Percentiles rank a stretch among this genome's conserved stretches.
These are phyloP conservation scores for Drosophila cracens DNA, from an alignment of 2,888 invertebrate species.

Conservation along the genomic window DNA sequence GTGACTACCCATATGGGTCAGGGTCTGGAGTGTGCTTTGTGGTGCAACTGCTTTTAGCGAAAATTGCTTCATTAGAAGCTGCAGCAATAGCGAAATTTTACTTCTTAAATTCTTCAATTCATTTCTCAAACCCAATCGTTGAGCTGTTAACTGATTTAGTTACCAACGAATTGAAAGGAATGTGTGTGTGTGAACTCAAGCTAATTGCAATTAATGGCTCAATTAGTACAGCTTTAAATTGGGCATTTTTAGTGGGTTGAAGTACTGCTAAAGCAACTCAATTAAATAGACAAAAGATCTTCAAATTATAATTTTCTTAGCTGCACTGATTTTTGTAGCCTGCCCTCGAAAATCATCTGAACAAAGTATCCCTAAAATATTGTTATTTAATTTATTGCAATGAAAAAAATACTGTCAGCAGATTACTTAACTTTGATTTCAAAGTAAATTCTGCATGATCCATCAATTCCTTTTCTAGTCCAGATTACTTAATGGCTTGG, in stretches of 20 bases:
- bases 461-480: neutral
- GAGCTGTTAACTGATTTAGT: slow-evolving; percentile 53
- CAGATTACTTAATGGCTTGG: neutral
- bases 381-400: neutral
- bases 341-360: neutral
- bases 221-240: slow-evolving; percentile 17
- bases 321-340: neutral
- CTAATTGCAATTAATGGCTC: slow-evolving; percentile 26
- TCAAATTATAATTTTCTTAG: accelerated
- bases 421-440: neutral
- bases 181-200: neutral
- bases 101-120: slow-evolving; percentile 24
- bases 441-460: neutral
- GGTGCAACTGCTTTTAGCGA: slow-evolving; percentile 73
- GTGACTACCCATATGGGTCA: neutral
- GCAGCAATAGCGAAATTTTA: slow-evolving; percentile 48
- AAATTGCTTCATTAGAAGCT: slow-evolving; percentile 77
- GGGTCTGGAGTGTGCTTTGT: slow-evolving; percentile 22
- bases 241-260: no score
- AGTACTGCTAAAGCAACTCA: neutral
- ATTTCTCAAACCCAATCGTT: slow-evolving; percentile 13
- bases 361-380: neutral
- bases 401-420: neutral
- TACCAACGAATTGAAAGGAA: slow-evolving; percentile 33
- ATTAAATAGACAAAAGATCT: neutral